Evolutionary conservation across 1,140 invertebrate genomes (phyloP).

Genomic region (Pogonus chalceus): DNA sequence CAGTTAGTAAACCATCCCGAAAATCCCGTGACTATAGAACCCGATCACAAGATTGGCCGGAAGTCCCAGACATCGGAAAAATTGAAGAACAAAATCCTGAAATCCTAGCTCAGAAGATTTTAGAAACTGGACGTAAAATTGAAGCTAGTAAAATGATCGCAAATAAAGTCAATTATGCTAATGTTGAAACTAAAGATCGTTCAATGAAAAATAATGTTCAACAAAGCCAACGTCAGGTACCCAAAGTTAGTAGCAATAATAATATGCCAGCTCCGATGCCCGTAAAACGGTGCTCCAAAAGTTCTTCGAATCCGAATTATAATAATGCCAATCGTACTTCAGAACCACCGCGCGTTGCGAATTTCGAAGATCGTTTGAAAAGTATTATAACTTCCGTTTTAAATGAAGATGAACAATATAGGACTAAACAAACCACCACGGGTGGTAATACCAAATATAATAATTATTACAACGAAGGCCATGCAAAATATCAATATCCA

Average conservation of each 20-base stretch:
- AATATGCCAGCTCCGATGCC: constrained; percentile 27
- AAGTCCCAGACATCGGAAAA: constrained; percentile 78
- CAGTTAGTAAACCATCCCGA: constrained; percentile 32
- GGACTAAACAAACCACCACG: constrained; percentile 14
- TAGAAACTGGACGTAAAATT: constrained; percentile 78
- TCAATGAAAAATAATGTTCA: constrained; percentile 20
- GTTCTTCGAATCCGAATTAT: constrained; percentile 3
- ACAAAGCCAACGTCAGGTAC: constrained; percentile 16
- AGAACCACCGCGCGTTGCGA: constrained; percentile 71
- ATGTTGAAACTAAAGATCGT: not conserved
- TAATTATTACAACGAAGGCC: constrained; percentile 17
- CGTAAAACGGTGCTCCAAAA: constrained; percentile 18
- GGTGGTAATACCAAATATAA: constrained; percentile 16
- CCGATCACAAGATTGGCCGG: constrained; percentile 80
- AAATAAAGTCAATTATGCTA: constrained; percentile 10
- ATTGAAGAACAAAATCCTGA: constrained; percentile 88
- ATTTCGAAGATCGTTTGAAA: constrained; percentile 85
- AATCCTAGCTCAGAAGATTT: constrained; percentile 76
- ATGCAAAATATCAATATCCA: not conserved
- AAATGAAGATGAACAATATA: constrained; percentile 62
- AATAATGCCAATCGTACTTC: constrained; percentile 32
- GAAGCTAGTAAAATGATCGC: constrained; percentile 62
- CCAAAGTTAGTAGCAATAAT: constrained; percentile 17
- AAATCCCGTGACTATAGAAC: constrained; percentile 64
- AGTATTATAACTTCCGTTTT: constrained; percentile 84